Conservation (phyloP, 2,888 invertebrate species). For the Bimastos eiseni region DNA sequence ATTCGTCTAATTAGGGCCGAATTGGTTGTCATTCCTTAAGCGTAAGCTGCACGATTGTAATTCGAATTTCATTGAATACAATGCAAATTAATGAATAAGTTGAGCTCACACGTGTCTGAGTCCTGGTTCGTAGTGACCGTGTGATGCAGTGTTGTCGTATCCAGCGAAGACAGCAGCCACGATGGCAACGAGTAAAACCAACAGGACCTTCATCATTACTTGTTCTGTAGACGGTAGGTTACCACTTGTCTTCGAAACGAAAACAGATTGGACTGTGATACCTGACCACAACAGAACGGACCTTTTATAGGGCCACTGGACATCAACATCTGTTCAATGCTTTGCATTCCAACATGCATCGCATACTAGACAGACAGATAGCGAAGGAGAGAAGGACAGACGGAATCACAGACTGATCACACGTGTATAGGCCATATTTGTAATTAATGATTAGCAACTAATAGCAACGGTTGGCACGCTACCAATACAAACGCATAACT, state of each 20-base stretch:
- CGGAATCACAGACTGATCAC: too few relatives aligned
- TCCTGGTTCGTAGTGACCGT: conserved; percentile 17
- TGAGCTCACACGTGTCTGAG: conserved; percentile 13
- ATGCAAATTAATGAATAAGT: not conserved
- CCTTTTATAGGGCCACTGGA: not conserved
- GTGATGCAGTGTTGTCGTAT: not conserved
- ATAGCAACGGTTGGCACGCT: too few relatives aligned
- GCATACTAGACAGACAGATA: too few relatives aligned
- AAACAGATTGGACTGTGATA: not conserved
- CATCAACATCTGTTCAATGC: not conserved
- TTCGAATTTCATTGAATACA: too few relatives aligned
- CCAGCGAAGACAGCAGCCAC: conserved; percentile 21
- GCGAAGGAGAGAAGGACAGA: too few relatives aligned
- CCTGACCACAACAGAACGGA: not conserved
- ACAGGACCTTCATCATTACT: not conserved
- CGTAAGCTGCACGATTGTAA: too few relatives aligned
- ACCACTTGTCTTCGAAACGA: not conserved
- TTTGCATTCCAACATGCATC: too few relatives aligned
- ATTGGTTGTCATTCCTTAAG: too few relatives aligned
- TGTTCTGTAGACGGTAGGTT: not conserved
- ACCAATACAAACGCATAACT: too few relatives aligned
- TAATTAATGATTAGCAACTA: too few relatives aligned
- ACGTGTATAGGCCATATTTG: too few relatives aligned
- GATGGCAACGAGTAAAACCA: not conserved
- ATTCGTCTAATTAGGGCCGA: too few relatives aligned